Conservation (phyloP, 2,888 invertebrate species). For the Ditylenchus weischeri region DNA sequence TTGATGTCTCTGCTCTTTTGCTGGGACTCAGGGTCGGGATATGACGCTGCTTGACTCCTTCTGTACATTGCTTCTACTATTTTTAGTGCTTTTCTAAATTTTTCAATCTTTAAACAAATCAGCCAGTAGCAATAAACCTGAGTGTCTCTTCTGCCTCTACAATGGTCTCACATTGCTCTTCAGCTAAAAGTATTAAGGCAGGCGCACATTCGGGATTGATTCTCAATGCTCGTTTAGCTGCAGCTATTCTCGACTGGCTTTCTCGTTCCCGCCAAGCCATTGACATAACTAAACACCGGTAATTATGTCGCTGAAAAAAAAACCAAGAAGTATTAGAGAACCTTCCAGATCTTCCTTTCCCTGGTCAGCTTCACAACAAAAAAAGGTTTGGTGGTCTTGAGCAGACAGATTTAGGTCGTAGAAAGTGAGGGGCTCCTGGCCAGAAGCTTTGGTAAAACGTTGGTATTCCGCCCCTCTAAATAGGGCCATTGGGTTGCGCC, state of each 20-base stretch:
- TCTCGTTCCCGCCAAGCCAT: slow-evolving; percentile 93
- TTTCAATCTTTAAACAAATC: not conserved
- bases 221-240: slow-evolving; percentile 82
- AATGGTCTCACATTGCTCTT: slow-evolving; percentile 91
- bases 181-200: slow-evolving; percentile 87
- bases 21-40: slow-evolving; percentile 32
- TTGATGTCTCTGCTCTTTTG: slow-evolving; percentile 75
- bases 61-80: slow-evolving; percentile 77
- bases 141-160: slow-evolving; percentile 65
- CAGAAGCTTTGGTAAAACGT: slow-evolving; percentile 75
- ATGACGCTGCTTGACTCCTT: slow-evolving; percentile 64
- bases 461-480: slow-evolving; percentile 94
- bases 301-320: not conserved
- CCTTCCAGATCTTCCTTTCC: slow-evolving; percentile 83
- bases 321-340: slow-evolving; percentile 44
- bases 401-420: slow-evolving; percentile 98
- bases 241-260: slow-evolving; percentile 81
- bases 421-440: slow-evolving; percentile 90
- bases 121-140: too few species aligned
- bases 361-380: slow-evolving; percentile 83
- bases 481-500: slow-evolving; percentile 91
- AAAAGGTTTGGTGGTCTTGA: slow-evolving; percentile 95
- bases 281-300: slow-evolving; percentile 61
- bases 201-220: slow-evolving; percentile 72
- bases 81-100: slow-evolving; percentile 73